Evolutionary conservation across 1,140 invertebrate genomes (phyloP), one percentile per base, ranked within the genome.

Genomic region (Aphelenchoides besseyi): DNA sequence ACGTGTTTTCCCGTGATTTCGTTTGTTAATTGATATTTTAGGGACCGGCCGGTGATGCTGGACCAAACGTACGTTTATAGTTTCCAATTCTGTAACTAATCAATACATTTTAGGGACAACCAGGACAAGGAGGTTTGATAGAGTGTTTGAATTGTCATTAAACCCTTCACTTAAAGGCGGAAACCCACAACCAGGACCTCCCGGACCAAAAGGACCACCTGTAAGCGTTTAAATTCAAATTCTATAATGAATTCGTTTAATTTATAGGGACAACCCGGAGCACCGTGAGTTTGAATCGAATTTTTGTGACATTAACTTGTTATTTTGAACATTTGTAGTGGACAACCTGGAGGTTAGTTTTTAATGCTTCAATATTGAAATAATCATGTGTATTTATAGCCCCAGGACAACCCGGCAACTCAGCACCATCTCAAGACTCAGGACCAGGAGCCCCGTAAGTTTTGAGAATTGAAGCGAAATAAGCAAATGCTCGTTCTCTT

Each of bases 141-240:
- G n/a, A 41, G 5, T 41, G n/a, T n/a, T 48, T 48, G 41, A 23
- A 12, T 48, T 48, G 41, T 48, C 23, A 16, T 48, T 48, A 48
- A 23, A 12, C 41, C 12, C 41, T 48, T 48, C 41, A 48, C 41
- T 48, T 12, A 48, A 29, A 16, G 59, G 59, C n/a, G 59, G 59
- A 1, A 61, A 61, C 59, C 59, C 59, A n/a, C n/a, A 18, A 18
- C 57, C 61, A 18, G 74, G 74, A 59, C 61, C 55, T 12, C 69
- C 74, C 53, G 69, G 69, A 29, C 69, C 26, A 37, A 36, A 73
- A 32, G 54, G 72, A 72, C 53, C 71, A 53, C n/a, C 72, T 35
- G 35, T 48, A 16, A n/a, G n/a, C n/a, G n/a, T n/a, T n/a, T n/a
- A n/a, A n/a, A n/a, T n/a, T n/a, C n/a, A n/a, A n/a, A n/a, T n/a